These are phyloP conservation scores for Leptinotarsa lineolata DNA, from an alignment of 1,140 invertebrate genomes.

Conservation along the genomic window DNA sequence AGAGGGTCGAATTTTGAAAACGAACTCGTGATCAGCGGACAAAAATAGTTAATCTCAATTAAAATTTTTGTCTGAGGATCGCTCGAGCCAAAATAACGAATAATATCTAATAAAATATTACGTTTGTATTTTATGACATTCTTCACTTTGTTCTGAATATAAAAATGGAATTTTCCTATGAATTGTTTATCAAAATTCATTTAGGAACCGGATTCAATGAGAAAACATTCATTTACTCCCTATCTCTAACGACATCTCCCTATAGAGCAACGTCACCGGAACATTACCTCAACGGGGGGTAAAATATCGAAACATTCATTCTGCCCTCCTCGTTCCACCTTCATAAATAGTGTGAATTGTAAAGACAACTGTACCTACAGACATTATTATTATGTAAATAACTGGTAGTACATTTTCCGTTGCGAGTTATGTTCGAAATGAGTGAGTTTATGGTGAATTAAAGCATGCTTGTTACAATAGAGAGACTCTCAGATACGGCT, in stretches of 20 bases:
- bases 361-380: conserved; percentile 6
- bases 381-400: conserved; percentile 9
- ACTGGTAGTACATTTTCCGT: conserved; percentile 3
- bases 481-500: conserved; percentile 1
- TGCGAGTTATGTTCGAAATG: background rate
- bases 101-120: too few species aligned
- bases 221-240: too few species aligned
- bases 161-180: too few species aligned
- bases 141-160: too few species aligned
- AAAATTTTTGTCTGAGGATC: too few species aligned
- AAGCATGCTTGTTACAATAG: background rate
- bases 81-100: too few species aligned
- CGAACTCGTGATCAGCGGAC: too few species aligned
- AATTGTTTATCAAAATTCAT: too few species aligned
- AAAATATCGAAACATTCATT: background rate
- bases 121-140: too few species aligned
- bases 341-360: background rate
- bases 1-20: too few species aligned
- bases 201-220: too few species aligned
- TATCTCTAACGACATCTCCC: background rate
- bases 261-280: background rate
- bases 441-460: background rate
- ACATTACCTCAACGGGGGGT: background rate
- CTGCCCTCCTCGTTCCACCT: background rate
- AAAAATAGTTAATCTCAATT: too few species aligned